Evolutionary conservation across 2,113 vertebrate genomes (phyloP).

Genomic region (Platysteira castanea): DNA sequence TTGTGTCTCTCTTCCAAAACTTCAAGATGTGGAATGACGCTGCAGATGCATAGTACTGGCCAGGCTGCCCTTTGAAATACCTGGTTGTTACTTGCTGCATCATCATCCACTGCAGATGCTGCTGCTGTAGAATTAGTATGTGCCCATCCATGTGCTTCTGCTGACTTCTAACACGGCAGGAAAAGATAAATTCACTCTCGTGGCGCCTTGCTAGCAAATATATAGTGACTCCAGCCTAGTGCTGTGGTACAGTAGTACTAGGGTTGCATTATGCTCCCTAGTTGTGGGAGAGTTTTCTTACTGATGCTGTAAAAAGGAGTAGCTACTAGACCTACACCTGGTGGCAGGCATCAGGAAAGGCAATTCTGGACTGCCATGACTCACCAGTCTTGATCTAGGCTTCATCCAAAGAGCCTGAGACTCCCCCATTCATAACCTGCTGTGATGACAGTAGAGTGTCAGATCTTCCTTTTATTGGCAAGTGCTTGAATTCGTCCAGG

Average conservation of each 20-base stretch:
- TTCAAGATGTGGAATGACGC: neutral
- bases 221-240: neutral
- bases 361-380: rapidly evolving
- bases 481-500: neutral
- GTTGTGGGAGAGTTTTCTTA: neutral
- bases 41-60: neutral
- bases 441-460: neutral
- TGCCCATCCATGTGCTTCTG: neutral
- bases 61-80: rapidly evolving
- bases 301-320: neutral
- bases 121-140: neutral
- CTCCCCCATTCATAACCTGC: neutral
- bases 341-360: neutral
- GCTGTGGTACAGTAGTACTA: neutral
- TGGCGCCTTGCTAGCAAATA: neutral
- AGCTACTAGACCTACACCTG: neutral
- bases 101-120: neutral
- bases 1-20: neutral
- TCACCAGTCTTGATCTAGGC: neutral
- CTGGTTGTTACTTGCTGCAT: neutral
- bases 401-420: neutral
- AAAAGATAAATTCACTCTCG: neutral
- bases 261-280: neutral
- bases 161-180: neutral
- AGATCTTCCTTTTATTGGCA: neutral